Evolutionary conservation across 1,140 invertebrate genomes (phyloP), one percentile per base, ranked within the genome.

Genomic region (Marisa cornuarietis): DNA sequence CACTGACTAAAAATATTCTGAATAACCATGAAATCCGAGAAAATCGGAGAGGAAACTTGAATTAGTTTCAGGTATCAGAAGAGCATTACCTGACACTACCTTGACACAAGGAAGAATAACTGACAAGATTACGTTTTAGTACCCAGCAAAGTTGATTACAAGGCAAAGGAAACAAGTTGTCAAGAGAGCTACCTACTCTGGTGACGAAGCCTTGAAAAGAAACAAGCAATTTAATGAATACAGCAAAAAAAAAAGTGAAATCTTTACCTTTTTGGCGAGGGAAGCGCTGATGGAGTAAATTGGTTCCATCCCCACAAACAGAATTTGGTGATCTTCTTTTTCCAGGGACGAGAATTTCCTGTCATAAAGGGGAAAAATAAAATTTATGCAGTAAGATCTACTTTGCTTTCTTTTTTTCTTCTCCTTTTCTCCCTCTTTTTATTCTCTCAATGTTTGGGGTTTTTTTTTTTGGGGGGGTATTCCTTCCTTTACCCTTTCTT

Each of bases 251-350:
- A 42, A 42, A 42, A 42, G 1, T 6, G 31, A 42, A 42, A 42
- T 42, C 80, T 81, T 73, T 89, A 93, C 92, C 90, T 92, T 91
- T 74, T 89, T 88, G 73, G 90, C 90, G 51, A 93, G 88, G 79
- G 92, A 91, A 16, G 86, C 86, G 81, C 90, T 92, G 76, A 92
- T 86, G 62, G 87, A 88, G 42, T 91, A 89, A 54, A 93, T 86
- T n/a, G 92, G 92, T 58, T 91, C 90, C 20, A 93, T 80, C 22
- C 91, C 91, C 84, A 91, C 87, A 84, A 93, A 93, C 74, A 93
- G 90, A 66, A 92, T 89, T 79, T 90, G 88, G 82, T 92, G 91
- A 65, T 91, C 89, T 26, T 89, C 89, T 49, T 83, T 83, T 26
- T 81, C 90, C 88, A 93, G 85, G 85, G 91, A 84, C 82, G 91